Conservation (phyloP, 92 coral and sea anemone genomes). For the Siderastrea siderea region DNA sequence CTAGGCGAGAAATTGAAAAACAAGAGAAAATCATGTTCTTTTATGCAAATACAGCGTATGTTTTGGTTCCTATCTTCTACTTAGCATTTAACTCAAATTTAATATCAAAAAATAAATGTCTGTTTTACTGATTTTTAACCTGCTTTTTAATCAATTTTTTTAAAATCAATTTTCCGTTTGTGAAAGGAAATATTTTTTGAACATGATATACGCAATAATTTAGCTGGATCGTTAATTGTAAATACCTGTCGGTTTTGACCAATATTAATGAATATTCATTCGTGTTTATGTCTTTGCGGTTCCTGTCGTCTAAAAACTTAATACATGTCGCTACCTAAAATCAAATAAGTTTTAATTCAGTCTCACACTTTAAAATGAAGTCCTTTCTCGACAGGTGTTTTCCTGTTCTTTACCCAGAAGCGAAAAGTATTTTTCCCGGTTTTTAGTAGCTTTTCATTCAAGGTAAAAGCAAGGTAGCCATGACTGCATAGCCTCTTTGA, state of each 20-base stretch:
- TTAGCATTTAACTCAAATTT: not conserved
- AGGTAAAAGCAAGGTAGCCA: too few species aligned
- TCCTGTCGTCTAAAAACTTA: not conserved
- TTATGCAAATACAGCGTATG: not conserved
- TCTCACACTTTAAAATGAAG: not conserved
- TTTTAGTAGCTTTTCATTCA: too few species aligned
- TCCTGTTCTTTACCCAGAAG: too few species aligned
- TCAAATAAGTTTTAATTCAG: not conserved
- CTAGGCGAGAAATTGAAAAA: not conserved
- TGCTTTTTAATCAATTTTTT: not conserved
- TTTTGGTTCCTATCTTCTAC: not conserved
- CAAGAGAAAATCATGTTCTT: not conserved
- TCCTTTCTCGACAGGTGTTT: too few species aligned
- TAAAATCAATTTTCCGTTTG: too few species aligned
- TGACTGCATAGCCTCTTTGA: too few species aligned
- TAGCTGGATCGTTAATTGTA: not conserved
- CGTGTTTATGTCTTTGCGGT: not conserved
- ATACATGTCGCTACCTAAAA: not conserved
- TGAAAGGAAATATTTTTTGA: not conserved
- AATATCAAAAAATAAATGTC: too few species aligned
- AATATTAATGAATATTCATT: slow-evolving; percentile 4
- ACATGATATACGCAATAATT: not conserved
- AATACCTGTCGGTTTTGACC: not conserved
- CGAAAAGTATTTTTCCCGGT: too few species aligned
- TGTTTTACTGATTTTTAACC: not conserved